Evolutionary conservation across 2,113 vertebrate species (phyloP).

Genomic region (Pitta sordida): DNA sequence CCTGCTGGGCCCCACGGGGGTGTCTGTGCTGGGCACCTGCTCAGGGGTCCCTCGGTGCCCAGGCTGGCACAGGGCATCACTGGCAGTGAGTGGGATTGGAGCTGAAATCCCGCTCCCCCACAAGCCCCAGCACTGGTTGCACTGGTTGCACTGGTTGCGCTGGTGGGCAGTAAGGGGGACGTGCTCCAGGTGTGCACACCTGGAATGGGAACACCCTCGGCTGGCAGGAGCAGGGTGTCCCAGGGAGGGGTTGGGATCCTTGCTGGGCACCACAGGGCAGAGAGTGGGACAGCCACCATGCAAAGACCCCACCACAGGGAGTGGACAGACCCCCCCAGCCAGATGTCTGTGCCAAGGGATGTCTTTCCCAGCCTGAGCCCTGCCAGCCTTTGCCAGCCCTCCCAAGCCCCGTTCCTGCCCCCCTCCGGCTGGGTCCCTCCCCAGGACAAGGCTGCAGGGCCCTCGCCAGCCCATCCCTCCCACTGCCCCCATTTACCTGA

Average conservation of each 20-base stretch:
- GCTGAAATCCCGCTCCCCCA: neutral
- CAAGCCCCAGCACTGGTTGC: neutral
- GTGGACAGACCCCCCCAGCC: neutral
- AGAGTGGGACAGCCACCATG: neutral
- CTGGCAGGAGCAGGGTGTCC: neutral
- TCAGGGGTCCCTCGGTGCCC: neutral
- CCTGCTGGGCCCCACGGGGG: neutral
- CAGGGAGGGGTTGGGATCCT: neutral
- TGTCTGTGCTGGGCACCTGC: accelerated
- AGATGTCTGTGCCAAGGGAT: accelerated
- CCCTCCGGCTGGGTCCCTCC: no score
- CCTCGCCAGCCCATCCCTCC: neutral
- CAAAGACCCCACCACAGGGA: neutral
- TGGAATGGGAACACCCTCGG: neutral
- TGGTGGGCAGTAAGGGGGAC: neutral
- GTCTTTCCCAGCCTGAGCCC: neutral
- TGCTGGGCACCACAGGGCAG: neutral
- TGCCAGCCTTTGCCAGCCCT: neutral
- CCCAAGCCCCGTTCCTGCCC: neutral
- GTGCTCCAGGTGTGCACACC: neutral
- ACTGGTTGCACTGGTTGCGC: no score
- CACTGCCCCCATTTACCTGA: neutral
- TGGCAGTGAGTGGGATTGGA: neutral
- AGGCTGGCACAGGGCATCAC: accelerated
- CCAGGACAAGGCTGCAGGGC: neutral